Conservation (phyloP, 2,888 invertebrate species). For the Phrixothrix hirtus region DNA sequence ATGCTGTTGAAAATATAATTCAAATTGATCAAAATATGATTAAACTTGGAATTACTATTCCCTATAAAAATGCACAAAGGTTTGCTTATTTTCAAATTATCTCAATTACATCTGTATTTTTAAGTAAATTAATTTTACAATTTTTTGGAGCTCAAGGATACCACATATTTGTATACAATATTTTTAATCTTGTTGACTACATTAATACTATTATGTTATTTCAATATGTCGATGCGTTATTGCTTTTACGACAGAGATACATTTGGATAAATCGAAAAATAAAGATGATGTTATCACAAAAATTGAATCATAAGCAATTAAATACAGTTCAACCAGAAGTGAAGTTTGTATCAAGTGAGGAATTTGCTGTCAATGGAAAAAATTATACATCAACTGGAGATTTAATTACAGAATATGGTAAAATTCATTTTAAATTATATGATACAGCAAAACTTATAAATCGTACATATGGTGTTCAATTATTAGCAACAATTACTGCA, state of each 20-base stretch:
- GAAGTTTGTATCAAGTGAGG: not conserved
- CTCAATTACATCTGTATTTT: conserved; percentile 29
- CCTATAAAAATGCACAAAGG: conserved; percentile 33
- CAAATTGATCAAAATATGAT: conserved; percentile 28
- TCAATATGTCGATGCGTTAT: conserved; percentile 35
- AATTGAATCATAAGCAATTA: not conserved
- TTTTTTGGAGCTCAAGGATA: conserved; percentile 20
- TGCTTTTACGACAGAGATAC: conserved; percentile 36
- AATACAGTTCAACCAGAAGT: not conserved
- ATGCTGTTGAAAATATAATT: conserved; percentile 22
- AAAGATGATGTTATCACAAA: not conserved
- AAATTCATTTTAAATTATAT: conserved; percentile 34
- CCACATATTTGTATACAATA: conserved; percentile 32
- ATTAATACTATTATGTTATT: conserved; percentile 38
- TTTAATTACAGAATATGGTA: conserved; percentile 20
- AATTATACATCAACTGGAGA: conserved; percentile 2
- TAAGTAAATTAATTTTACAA: conserved; percentile 30
- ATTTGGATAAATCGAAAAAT: conserved; percentile 36
- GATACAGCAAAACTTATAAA: conserved; percentile 32
- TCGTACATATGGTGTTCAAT: conserved; percentile 33
- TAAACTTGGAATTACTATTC: conserved; percentile 22
- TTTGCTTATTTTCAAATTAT: conserved; percentile 31
- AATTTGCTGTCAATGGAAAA: not conserved
- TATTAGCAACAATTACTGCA: conserved; percentile 32
- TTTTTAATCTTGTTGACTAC: conserved; percentile 37